phyloP scores from a whole-genome alignment of 2,888 invertebrate genomes.

The Drosophila affinis region DNA sequence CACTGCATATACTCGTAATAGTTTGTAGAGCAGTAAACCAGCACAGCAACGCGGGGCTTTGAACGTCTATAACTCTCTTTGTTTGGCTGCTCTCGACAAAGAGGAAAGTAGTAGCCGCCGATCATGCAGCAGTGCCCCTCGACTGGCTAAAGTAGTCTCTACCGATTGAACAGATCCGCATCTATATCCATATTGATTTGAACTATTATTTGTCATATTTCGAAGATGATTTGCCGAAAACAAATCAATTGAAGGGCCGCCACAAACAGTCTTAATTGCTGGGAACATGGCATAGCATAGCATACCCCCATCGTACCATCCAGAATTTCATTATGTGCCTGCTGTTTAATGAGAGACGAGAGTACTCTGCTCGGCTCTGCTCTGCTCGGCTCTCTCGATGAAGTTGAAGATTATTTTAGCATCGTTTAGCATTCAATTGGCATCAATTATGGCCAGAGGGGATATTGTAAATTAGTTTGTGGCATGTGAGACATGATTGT shows the following conservation, averaged over 20 bases:
- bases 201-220: background rate
- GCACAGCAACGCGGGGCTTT: background rate
- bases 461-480: slow-evolving; percentile 65
- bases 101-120: background rate
- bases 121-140: too few relatives aligned
- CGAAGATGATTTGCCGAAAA: background rate
- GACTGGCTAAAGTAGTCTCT: too few relatives aligned
- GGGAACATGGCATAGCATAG: background rate
- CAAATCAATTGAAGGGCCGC: background rate
- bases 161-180: background rate
- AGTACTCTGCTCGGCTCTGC: background rate
- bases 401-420: slow-evolving; percentile 40
- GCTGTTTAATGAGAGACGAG: background rate
- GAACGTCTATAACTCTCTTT: background rate
- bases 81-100: background rate
- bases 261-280: background rate
- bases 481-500: slow-evolving; percentile 30
- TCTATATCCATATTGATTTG: background rate
- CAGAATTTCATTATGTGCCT: background rate
- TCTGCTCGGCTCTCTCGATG: slow-evolving; percentile 17
- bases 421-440: slow-evolving; percentile 70
- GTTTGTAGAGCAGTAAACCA: background rate
- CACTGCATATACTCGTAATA: background rate
- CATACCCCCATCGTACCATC: background rate
- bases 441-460: slow-evolving; percentile 62